A percentile compares a stretch with the other conserved stretches of the same genome.
Evolutionary conservation across 2,888 invertebrate species (phyloP).

Genomic region (Lasioglossum vierecki): DNA sequence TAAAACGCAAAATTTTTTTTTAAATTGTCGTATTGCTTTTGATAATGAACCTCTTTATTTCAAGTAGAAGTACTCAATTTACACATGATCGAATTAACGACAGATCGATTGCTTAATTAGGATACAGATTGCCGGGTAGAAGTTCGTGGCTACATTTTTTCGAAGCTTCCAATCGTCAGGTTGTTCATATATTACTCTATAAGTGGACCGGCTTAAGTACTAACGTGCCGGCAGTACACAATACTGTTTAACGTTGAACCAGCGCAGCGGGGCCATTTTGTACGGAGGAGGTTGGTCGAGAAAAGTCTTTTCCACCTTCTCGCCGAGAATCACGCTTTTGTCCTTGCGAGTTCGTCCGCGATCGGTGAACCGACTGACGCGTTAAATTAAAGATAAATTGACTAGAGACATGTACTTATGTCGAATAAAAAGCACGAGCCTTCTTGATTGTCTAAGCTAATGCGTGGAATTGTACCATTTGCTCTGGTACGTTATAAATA

Average conservation of each 20-base stretch:
- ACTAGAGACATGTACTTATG: constrained; percentile 65
- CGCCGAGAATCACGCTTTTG: background rate
- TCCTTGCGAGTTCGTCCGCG: constrained; percentile 10
- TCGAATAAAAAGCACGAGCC: constrained; percentile 76
- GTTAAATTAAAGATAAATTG: constrained; percentile 58
- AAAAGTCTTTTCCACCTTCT: background rate
- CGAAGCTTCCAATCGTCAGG: constrained; percentile 24
- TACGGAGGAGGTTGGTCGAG: background rate
- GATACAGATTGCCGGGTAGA: constrained; percentile 18
- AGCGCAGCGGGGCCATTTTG: constrained; percentile 6
- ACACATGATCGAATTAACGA: constrained; percentile 26
- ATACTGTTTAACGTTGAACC: constrained; percentile 17
- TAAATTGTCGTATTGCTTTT: background rate
- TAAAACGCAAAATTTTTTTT: background rate
- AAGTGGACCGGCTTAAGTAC: constrained; percentile 53
- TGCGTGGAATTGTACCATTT: constrained; percentile 53
- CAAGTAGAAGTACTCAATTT: constrained; percentile 32
- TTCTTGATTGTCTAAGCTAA: constrained; percentile 74
- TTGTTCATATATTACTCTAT: constrained; percentile 46
- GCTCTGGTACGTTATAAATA: constrained; percentile 53
- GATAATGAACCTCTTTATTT: constrained; percentile 44
- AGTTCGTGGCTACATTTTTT: constrained; percentile 32
- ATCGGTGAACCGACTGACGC: constrained; percentile 22
- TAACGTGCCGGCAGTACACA: constrained; percentile 37
- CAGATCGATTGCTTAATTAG: constrained; percentile 22